phyloP scores from a whole-genome alignment of 2,113 vertebrate species.

The Dasyurus viverrinus region DNA sequence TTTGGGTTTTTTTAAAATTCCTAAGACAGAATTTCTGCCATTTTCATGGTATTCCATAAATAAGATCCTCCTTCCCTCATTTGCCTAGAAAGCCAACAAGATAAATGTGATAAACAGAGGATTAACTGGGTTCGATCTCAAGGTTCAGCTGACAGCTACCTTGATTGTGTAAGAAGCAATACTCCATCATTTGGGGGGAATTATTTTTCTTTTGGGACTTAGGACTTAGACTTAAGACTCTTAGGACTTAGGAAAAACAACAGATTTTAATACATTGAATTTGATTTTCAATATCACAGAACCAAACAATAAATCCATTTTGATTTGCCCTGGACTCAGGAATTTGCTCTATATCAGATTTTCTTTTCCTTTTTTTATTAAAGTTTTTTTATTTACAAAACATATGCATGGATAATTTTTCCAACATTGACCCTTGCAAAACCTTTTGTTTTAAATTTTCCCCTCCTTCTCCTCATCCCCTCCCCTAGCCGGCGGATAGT shows the following conservation, averaged over 20 bases:
- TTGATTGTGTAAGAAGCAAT: not conserved
- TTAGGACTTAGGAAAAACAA: not conserved
- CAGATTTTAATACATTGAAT: not conserved
- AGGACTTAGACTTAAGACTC: not conserved
- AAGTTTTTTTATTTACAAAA: no score
- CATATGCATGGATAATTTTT: no score
- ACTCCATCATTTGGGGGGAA: not conserved
- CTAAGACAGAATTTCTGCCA: not conserved
- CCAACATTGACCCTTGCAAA: no score
- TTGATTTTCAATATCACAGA: not conserved
- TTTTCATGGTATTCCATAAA: not conserved
- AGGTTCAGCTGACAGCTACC: conserved; percentile 5
- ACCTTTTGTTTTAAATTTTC: no score
- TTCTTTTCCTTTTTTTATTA: no score
- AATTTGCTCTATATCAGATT: no score
- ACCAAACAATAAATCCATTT: not conserved
- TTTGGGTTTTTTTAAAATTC: not conserved
- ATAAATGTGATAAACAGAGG: conserved; percentile 29
- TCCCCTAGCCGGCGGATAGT: no score
- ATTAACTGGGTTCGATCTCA: not conserved
- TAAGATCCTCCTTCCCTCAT: not conserved
- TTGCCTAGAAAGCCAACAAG: conserved; percentile 24
- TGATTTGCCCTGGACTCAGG: no score
- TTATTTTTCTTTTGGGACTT: not conserved
- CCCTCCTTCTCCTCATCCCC: no score